Evolutionary conservation across 2,113 vertebrate species (phyloP).

Genomic region (Bostrychus sinensis): DNA sequence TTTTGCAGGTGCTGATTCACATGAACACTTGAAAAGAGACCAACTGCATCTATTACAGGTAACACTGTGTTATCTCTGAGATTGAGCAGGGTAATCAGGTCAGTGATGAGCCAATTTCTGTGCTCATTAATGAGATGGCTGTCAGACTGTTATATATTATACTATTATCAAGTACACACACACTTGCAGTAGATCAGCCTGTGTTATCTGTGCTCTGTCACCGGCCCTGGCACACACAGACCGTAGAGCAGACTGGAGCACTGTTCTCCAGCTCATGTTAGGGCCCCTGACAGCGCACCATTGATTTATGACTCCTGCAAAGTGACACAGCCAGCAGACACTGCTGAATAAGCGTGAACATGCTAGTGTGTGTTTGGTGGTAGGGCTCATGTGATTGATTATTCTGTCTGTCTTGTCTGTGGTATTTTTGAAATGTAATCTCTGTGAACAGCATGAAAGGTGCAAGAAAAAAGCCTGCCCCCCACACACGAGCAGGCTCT

Average conservation of each 20-base stretch:
- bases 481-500: slow-evolving; percentile 4
- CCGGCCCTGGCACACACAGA: slow-evolving; percentile 53
- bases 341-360: slow-evolving; percentile 9
- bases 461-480: slow-evolving; percentile 51
- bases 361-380: slow-evolving; percentile 42
- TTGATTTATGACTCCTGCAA: slow-evolving; percentile 79
- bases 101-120: slow-evolving; percentile 60
- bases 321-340: slow-evolving; percentile 72
- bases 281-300: slow-evolving; percentile 63
- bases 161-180: slow-evolving; percentile 41
- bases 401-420: slow-evolving; percentile 77
- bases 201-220: slow-evolving; percentile 57
- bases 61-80: slow-evolving; percentile 59
- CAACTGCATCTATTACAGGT: slow-evolving; percentile 55
- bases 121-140: slow-evolving; percentile 73
- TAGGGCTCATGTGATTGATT: slow-evolving; percentile 78
- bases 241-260: slow-evolving; percentile 48
- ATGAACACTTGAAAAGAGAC: slow-evolving; percentile 35
- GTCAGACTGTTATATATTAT: slow-evolving; percentile 43
- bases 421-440: slow-evolving; percentile 77
- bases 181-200: slow-evolving; percentile 35
- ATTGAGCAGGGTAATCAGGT: slow-evolving; percentile 68
- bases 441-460: slow-evolving; percentile 73
- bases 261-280: slow-evolving; percentile 58
- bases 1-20: slow-evolving; percentile 48